Evolutionary conservation across 30 jellyfish, hydroid and myxozoan species (phyloP), one percentile per base, ranked within the genome.

Genomic region (Aurelia sp.): DNA sequence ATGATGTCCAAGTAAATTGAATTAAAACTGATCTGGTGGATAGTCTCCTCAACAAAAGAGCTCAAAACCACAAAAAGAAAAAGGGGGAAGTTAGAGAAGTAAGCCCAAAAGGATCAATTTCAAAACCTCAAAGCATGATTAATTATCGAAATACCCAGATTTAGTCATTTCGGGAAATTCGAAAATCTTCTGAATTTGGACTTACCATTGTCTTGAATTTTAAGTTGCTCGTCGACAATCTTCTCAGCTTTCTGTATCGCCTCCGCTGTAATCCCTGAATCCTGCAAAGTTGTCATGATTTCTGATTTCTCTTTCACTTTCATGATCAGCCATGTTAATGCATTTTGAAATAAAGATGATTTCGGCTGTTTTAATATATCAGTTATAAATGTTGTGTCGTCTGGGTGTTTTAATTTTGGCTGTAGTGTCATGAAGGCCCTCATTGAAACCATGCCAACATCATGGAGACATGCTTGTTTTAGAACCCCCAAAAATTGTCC

Each of bases 391-490:
- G 67, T 63, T 6, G 24, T 55, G 62, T 92, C 98, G 2, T 67
- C 73, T 18, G 98, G 98, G 61, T 71, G 73, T 69, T 64, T 65
- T 62, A 92, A 59, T 21, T 71, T 53, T 47, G 94, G 94, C 13
- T 86, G 92, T 50, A 92, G 50, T 5, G 96, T 75, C 52, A 80
- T 86, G 62, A 92, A 92, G 10, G 98, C 97, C 65, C 95, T 86
- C 97, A 87, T 82, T 15, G 93, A 48, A 52, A 92, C 91, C 70
- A 87, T 81, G 67, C 98, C 98, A 20, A 80, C 92, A 10, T 86
- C 98, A 77, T 86, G 84, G n/a, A 86, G 88, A 51, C 92, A 91
- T 47, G 97, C 95, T 59, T 64, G 69, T 24, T 87, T 84, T 51
- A 92, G 71, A 13, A 55, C 76, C 53, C 27, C 85, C 20, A 31